A percentile compares a stretch with the other conserved stretches of the same genome.
phyloP scores from a whole-genome alignment of 2,797 vertebrate species.

The Cossypha dichroa region DNA sequence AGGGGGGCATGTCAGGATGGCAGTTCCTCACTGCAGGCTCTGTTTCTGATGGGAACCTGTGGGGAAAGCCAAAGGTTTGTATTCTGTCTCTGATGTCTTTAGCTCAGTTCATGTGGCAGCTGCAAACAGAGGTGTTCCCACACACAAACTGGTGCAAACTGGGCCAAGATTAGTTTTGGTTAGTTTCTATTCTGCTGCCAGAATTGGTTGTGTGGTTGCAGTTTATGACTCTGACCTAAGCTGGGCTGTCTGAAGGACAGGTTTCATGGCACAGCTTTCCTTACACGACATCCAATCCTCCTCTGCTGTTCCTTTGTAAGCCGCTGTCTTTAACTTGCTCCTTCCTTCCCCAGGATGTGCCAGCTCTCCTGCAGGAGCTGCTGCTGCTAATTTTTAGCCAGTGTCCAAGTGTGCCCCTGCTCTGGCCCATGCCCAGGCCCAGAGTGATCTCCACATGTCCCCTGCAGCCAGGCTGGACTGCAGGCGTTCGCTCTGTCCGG shows the following conservation, averaged over 20 bases:
- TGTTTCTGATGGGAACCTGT: background rate
- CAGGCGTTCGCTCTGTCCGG: fast-evolving
- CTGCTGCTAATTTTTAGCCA: background rate
- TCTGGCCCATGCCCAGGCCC: fast-evolving
- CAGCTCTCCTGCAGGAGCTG: background rate
- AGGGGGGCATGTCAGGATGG: background rate
- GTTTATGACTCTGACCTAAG: background rate
- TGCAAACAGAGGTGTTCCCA: background rate
- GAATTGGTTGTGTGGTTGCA: background rate
- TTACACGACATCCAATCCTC: background rate
- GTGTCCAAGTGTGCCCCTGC: background rate
- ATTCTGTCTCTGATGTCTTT: background rate
- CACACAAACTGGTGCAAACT: fast-evolving
- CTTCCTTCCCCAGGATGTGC: background rate
- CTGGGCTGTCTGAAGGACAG: background rate
- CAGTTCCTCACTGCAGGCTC: background rate
- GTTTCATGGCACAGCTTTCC: background rate
- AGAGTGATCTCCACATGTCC: background rate
- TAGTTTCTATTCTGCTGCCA: background rate
- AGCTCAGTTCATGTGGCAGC: background rate
- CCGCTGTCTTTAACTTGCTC: fast-evolving
- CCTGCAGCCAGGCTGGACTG: fast-evolving
- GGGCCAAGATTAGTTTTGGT: background rate
- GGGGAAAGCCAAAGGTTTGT: background rate
- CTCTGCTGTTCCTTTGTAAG: background rate